Evolutionary conservation across 2,797 vertebrate genomes (phyloP).

Genomic region (Oreochromis grahami): DNA sequence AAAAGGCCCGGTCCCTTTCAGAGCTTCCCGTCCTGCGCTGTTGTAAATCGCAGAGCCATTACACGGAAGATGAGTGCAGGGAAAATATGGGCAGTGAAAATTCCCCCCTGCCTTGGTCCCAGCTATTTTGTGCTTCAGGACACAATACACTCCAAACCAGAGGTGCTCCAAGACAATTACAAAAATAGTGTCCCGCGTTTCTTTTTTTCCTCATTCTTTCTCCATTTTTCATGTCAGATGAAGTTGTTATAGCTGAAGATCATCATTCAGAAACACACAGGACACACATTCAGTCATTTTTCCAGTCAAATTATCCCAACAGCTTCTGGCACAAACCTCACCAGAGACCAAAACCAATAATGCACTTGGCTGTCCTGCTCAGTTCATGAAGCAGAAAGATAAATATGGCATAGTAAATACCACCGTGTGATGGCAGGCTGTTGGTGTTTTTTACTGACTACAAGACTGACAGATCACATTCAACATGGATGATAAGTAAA

Average conservation of each 20-base stretch:
- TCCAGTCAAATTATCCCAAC: neutral
- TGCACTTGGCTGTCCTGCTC: neutral
- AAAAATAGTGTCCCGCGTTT: neutral
- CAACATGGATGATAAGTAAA: neutral
- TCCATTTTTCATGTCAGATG: neutral
- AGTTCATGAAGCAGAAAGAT: neutral
- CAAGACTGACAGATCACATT: neutral
- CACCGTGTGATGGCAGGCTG: neutral
- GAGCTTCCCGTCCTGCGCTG: constrained; percentile 13
- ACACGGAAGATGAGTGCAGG: constrained; percentile 20
- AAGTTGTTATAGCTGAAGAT: neutral
- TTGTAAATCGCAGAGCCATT: constrained; percentile 52
- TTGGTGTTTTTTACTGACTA: neutral
- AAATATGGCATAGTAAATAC: neutral
- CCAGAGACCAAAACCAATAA: neutral
- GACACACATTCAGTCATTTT: neutral
- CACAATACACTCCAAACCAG: neutral
- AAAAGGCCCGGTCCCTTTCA: neutral
- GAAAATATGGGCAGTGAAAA: constrained; percentile 14
- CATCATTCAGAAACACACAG: neutral
- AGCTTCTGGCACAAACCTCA: neutral
- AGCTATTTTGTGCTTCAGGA: constrained; percentile 29
- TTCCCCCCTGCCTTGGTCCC: neutral
- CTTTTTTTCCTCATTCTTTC: neutral
- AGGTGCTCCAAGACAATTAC: neutral